These are phyloP conservation scores for Catostomus latipinnis DNA, from an alignment of 2,797 vertebrate genomes.

Conservation along the genomic window DNA sequence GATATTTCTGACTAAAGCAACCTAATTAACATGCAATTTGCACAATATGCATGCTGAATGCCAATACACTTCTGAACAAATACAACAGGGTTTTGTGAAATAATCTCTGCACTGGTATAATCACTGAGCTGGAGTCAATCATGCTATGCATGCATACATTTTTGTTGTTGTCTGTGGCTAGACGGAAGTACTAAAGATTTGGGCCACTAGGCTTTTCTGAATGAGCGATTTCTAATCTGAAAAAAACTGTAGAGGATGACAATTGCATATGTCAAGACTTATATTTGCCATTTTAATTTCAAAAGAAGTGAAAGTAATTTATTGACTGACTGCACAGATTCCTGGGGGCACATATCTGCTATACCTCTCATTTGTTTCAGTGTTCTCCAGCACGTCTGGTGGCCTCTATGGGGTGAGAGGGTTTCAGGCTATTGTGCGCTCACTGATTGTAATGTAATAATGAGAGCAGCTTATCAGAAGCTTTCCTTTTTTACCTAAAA, in stretches of 20 bases:
- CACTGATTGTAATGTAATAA: conserved; percentile 42
- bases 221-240: conserved; percentile 28
- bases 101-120: background rate
- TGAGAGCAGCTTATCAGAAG: conserved; percentile 13
- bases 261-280: conserved; percentile 36
- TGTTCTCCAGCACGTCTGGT: conserved; percentile 45
- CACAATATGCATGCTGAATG: background rate
- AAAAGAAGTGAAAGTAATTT: conserved; percentile 65
- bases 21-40: conserved; percentile 24
- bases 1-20: conserved; percentile 1
- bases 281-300: conserved; percentile 62
- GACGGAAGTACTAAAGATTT: conserved; percentile 17
- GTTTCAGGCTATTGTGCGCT: conserved; percentile 40
- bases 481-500: conserved; percentile 23
- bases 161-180: background rate
- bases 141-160: background rate
- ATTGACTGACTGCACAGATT: conserved; percentile 59
- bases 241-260: conserved; percentile 41
- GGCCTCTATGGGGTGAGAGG: conserved; percentile 46
- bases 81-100: conserved; percentile 6
- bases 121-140: conserved; percentile 6
- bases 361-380: conserved; percentile 34
- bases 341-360: conserved; percentile 49
- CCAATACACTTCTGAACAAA: background rate
- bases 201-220: conserved; percentile 43